Evolutionary conservation across 2,888 invertebrate species (phyloP), one percentile per base, ranked within the genome.

Genomic region (Dyspetes luteomarginatus): DNA sequence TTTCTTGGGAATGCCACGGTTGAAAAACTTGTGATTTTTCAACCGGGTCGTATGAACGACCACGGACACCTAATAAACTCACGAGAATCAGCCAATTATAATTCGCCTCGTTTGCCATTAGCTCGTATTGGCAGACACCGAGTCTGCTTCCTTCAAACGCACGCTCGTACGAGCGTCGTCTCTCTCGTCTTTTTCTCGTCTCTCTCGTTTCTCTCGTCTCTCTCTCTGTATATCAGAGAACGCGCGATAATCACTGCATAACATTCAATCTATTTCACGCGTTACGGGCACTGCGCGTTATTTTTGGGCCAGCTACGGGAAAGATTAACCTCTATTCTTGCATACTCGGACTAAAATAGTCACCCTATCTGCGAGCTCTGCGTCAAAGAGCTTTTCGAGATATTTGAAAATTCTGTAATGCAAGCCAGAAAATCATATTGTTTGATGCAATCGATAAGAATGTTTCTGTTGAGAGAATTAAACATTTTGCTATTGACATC

Each of bases 251-350:
- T 75, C 69, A 50, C 82, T 69, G 52, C 81, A 81, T 74, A 82
- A 83, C 80, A 80, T 81, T 82, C 74, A 80, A 82, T 81, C 84
- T 83, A 84, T 83, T 84, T 82, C 65, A 81, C 83, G 72, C 78
- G 58, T 82, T 82, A 81, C 79, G 79, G 75, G 74, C 77, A 74
- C 67, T 30, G 65, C 67, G 30, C 48, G 71, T 79, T 78, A 90
- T 90, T 91, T 91, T 88, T 88, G 86, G 73, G 84, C 75, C 86
- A 88, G 87, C 86, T 86, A 88, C 88, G 86, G 81, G 82, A 85
- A 89, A 90, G 89, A 90, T 90, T 90, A 90, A 90, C 89, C 90
- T 89, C 87, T 88, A 87, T 90, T 89, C 83, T 87, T 85, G 87
- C 86, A 88, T 89, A 88, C 89, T 88, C 84, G 68, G 89, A 83